A percentile compares a stretch with the other conserved stretches of the same genome.
Conservation (phyloP, 2,888 invertebrate species). For the Netelia melanura region DNA sequence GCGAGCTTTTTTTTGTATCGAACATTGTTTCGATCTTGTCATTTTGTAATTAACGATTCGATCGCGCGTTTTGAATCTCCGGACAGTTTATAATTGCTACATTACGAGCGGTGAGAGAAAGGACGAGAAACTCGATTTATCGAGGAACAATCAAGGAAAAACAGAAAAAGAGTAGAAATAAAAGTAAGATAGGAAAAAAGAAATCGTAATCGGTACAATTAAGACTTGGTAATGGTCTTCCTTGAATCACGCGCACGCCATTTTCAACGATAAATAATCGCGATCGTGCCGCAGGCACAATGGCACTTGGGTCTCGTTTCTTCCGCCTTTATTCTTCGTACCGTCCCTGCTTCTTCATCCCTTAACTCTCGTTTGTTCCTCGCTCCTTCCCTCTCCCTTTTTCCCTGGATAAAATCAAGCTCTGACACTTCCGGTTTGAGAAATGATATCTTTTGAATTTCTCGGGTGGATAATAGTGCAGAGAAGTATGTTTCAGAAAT, state of each 20-base stretch:
- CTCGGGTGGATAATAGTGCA: neutral
- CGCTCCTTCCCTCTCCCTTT: neutral
- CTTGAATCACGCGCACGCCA: conserved; percentile 32
- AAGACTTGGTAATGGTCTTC: conserved; percentile 25
- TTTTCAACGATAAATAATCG: conserved; percentile 48
- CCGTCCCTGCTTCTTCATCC: neutral
- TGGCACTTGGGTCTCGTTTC: conserved; percentile 21
- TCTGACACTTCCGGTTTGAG: conserved; percentile 12
- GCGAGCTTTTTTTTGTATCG: neutral
- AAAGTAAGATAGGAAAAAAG: neutral
- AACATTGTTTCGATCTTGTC: neutral
- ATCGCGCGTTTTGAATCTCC: neutral
- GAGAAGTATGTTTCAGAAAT: neutral
- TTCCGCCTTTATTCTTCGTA: neutral
- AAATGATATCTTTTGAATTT: conserved; percentile 17
- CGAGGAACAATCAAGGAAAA: neutral
- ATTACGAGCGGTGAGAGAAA: neutral
- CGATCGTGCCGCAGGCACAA: conserved; percentile 36
- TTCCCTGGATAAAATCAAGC: conserved; percentile 10
- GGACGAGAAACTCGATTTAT: neutral
- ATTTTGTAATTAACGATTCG: neutral
- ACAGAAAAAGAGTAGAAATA: neutral
- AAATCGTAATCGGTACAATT: conserved; percentile 35
- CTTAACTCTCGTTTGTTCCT: neutral
- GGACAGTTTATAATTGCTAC: neutral